Percentiles rank a stretch among this genome's conserved stretches.
Evolutionary conservation across 2,113 vertebrate genomes (phyloP).

Genomic region (Plotosus lineatus): DNA sequence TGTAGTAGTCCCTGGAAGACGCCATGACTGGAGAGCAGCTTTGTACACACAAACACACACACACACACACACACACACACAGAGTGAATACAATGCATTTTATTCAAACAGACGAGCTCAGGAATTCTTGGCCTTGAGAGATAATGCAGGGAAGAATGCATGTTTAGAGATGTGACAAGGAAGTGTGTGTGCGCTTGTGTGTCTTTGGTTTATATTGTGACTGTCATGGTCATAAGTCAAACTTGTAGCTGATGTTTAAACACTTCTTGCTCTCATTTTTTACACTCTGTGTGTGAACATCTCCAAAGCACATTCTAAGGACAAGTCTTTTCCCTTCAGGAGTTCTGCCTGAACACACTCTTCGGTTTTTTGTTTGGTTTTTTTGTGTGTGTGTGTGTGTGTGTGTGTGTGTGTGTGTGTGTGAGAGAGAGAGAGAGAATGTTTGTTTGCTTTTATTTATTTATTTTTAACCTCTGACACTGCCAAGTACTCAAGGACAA

Average conservation of each 20-base stretch:
- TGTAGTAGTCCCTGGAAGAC: background rate
- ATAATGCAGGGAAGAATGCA: background rate
- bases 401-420: slow-evolving; percentile 21
- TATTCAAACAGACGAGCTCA: slow-evolving; percentile 7
- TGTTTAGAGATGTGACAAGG: background rate
- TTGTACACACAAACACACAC: slow-evolving; percentile 29
- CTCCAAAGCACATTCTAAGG: too few species aligned
- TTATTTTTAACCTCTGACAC: slow-evolving; percentile 64
- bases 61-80: slow-evolving; percentile 13
- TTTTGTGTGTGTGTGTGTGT: slow-evolving; percentile 29
- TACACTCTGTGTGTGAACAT: background rate
- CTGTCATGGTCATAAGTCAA: slow-evolving; percentile 2
- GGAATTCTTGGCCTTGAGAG: slow-evolving; percentile 18
- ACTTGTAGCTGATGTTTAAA: background rate
- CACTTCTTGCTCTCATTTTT: background rate
- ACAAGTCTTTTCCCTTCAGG: too few species aligned
- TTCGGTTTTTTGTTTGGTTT: too few species aligned
- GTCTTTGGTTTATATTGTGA: background rate
- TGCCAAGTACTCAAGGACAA: slow-evolving; percentile 28
- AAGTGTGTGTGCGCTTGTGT: background rate
- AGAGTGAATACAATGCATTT: slow-evolving; percentile 17
- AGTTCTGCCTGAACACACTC: too few species aligned
- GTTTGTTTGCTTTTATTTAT: too few species aligned
- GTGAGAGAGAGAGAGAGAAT: too few species aligned
- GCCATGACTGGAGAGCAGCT: slow-evolving; percentile 20